Base-by-base conservation (phyloP, 2,888 invertebrate species). In the Drosophila tanythrix region DNA sequence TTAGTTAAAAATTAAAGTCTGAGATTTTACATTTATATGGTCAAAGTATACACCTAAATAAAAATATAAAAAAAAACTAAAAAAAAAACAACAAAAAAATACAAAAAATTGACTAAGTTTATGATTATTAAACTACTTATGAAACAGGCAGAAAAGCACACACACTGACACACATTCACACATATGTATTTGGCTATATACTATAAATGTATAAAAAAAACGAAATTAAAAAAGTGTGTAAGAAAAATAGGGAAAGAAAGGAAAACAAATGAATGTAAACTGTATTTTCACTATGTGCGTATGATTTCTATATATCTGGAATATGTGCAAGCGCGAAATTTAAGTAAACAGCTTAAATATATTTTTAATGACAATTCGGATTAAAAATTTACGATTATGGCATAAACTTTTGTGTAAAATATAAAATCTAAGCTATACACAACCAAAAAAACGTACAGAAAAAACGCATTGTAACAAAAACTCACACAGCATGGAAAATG, bases 1-100 rank as follows among this genome's bases (percentile, higher is more conserved):
- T 91, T 89, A 83, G 88, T 90, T 90, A 81, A 88, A 90, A 86
- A 88, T 91, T 91, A 88, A 90, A 91, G 91, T 90, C 90, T 90
- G 91, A 91, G 86, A 83, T 83, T 90, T 88, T 89, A 85, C 82
- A 85, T 88, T 89, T 82, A 88, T 72, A 80, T 89, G 79, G 79
- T 83, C 75, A 75, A 81, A 72, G 82, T 86, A 88, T 88, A 88
- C 81, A 89, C 64, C 75, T 73, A 65, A 79, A 55, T 59, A 74
- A 70, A 76, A 80, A 63, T 73, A 84, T 65, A 78, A 51, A 65
- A 65, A 67, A 29, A 36, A 21, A 10, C 13, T 59, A 21, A 40
- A 66, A 61, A 62, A 63, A 68, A 56, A 57, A n/a, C 48, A 69
- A 61, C 75, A 74, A 60, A 67, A n/a, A 65, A 46, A 33, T 18